phyloP scores from a whole-genome alignment of 2,888 invertebrate genomes.

The Leptopilina myrica region DNA sequence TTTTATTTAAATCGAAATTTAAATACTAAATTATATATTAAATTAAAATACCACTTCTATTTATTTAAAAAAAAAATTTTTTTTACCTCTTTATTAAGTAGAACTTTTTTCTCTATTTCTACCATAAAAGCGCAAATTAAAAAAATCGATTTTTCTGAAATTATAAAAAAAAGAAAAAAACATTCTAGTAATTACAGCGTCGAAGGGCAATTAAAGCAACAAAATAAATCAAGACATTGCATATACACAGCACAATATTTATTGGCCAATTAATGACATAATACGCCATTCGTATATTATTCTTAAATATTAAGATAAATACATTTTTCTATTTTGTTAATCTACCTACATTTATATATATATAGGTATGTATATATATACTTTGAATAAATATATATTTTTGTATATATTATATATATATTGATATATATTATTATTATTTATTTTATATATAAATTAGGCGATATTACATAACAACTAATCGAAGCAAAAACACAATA shows the following conservation, averaged over 20 bases:
- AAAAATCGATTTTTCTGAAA: too few relatives aligned
- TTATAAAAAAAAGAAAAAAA: too few relatives aligned
- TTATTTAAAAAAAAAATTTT: too few relatives aligned
- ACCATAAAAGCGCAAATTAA: neutral
- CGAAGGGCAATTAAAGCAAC: constrained; percentile 69
- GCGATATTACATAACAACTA: constrained; percentile 42
- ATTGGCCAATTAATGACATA: constrained; percentile 74
- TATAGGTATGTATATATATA: constrained; percentile 22
- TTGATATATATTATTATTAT: constrained; percentile 44
- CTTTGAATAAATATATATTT: constrained; percentile 50
- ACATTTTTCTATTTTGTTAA: constrained; percentile 51
- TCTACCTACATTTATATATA: constrained; percentile 42
- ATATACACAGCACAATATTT: constrained; percentile 74
- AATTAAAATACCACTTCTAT: too few relatives aligned
- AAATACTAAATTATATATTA: too few relatives aligned
- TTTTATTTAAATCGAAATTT: too few relatives aligned
- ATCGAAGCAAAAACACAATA: constrained; percentile 43
- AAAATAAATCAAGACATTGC: constrained; percentile 75
- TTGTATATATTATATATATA: constrained; percentile 42
- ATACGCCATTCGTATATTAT: constrained; percentile 68
- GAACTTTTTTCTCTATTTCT: too few relatives aligned
- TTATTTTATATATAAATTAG: constrained; percentile 40
- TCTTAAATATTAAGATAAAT: constrained; percentile 66
- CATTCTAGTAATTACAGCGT: constrained; percentile 25
- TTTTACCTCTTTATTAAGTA: too few relatives aligned